phyloP scores from a whole-genome alignment of 2,888 invertebrate genomes.

The Spisula subtruncata region DNA sequence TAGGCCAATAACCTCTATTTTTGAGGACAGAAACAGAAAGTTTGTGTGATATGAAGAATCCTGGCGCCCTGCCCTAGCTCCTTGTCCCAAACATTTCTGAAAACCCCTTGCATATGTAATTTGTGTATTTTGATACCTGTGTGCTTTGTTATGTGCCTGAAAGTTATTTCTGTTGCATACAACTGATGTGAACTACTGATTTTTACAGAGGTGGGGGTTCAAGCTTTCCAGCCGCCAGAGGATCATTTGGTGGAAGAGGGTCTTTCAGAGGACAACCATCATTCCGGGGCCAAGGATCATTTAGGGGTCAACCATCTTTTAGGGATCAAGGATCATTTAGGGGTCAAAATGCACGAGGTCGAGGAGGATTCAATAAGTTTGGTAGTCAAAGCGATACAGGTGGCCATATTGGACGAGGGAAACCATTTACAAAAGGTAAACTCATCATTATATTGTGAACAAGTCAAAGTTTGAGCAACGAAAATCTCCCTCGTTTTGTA shows the following conservation, averaged over 20 bases:
- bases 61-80: too few relatives aligned
- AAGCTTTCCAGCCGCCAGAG: not conserved
- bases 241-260: slow-evolving; percentile 12
- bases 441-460: too few relatives aligned
- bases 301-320: slow-evolving; percentile 28
- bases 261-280: not conserved
- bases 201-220: slow-evolving; percentile 29
- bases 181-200: not conserved
- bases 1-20: too few relatives aligned
- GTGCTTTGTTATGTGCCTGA: too few relatives aligned
- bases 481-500: too few relatives aligned
- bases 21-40: too few relatives aligned
- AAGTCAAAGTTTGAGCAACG: too few relatives aligned
- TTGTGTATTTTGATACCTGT: too few relatives aligned
- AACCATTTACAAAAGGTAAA: not conserved
- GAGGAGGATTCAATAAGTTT: slow-evolving; percentile 31
- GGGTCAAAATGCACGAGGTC: slow-evolving; percentile 28
- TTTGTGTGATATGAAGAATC: too few relatives aligned
- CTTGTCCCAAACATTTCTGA: too few relatives aligned
- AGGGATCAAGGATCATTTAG: slow-evolving; percentile 39
- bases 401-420: slow-evolving; percentile 37
- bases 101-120: too few relatives aligned
- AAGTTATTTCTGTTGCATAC: too few relatives aligned
- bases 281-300: slow-evolving; percentile 28
- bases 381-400: slow-evolving; percentile 26